Conservation (phyloP, 1,140 invertebrate species). For the Bombus waltoni region DNA sequence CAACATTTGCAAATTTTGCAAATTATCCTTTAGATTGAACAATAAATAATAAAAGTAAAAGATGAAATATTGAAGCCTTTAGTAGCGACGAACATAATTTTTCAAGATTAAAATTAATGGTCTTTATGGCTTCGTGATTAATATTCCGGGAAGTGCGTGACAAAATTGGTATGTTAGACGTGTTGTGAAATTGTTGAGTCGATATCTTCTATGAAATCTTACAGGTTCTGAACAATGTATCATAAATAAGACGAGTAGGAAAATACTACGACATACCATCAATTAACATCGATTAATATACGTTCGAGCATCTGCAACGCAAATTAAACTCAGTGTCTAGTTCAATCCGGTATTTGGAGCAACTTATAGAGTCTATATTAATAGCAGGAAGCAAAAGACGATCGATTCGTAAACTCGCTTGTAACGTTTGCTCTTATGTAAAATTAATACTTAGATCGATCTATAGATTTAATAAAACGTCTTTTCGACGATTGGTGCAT, state of each 20-base stretch:
- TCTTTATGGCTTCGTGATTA: not conserved
- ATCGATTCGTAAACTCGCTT: not conserved
- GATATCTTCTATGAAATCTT: not conserved
- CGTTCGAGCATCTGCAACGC: not conserved
- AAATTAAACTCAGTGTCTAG: slow-evolving; percentile 20
- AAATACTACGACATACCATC: slow-evolving; percentile 28
- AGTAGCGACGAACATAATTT: not conserved
- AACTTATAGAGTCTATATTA: not conserved
- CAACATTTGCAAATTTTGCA: too few relatives aligned
- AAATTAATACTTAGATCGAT: not conserved
- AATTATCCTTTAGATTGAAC: not conserved
- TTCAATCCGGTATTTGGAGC: not conserved
- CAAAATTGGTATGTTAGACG: not conserved
- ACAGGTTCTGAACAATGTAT: not conserved
- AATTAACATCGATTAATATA: slow-evolving; percentile 49
- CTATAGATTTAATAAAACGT: not conserved
- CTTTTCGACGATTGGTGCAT: not conserved
- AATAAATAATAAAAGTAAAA: not conserved
- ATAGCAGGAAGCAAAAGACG: not conserved
- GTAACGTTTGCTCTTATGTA: not conserved
- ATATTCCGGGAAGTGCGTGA: not conserved
- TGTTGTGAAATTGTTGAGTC: not conserved
- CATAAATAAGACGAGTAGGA: not conserved
- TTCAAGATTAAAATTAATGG: not conserved
- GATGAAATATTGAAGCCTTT: not conserved